Evolutionary conservation across 2,888 invertebrate species (phyloP), one percentile per base, ranked within the genome.

Genomic region (Lysandra bellargus): DNA sequence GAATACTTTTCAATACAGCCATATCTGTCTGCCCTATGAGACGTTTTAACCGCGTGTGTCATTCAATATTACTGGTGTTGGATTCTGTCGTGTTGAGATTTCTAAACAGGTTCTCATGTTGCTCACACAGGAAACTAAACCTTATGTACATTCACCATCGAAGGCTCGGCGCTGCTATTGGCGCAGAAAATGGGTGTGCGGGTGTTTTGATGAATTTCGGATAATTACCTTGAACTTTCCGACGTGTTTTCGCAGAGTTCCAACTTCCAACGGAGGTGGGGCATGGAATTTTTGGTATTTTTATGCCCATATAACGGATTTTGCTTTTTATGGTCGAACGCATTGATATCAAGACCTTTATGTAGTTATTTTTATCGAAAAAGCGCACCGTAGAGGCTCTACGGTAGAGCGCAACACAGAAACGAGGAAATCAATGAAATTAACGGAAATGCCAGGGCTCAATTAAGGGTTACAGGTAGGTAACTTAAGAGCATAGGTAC

Each of bases 1-100:
- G 88, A 78, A 91, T 83, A 85, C 88, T 90, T 80, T 87, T 89
- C 76, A 92, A 83, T 83, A 92, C 86, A 85, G 89, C 90, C 85
- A 85, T 90, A 53, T 17, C 79, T 17, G 30, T 57, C 49, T 79
- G 61, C 79, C 69, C 44, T 79, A 77, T 78, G 57, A 77, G 74
- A 89, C 91, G 91, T 87, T 88, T 86, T 85, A 85, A 83, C 88
- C 86, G 87, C 85, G 81, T 83, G 87, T 90, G 83, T 85, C 87
- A 83, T 89, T 81, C 87, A 86, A 85, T 83, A 84, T 88, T 86
- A 91, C 91, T 91, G 89, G 78, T 57, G 30, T 76, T 30, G 17
- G 33, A 53, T 76, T 76, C 33, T 12, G 74, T 60, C 14, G n/a
- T 30, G 14, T 17, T 44, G 17, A 78, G 37, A 44, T 76, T 81